Evolutionary conservation across 2,113 vertebrate genomes (phyloP).

Genomic region (Malurus elegans): DNA sequence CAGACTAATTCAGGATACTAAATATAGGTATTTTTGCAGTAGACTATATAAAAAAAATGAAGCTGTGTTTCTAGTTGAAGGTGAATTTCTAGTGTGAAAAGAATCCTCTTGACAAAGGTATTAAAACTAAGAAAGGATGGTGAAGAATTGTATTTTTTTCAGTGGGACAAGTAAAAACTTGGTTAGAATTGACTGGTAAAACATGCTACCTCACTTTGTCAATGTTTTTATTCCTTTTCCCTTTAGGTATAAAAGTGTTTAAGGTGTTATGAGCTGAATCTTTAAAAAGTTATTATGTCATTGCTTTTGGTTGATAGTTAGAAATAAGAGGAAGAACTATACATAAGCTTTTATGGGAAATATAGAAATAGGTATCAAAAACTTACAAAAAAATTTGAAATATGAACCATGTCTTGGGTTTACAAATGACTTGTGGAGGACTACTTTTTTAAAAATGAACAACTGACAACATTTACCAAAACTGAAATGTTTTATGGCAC

Average conservation of each 20-base stretch:
- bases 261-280: not conserved
- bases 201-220: not conserved
- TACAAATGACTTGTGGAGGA: not conserved
- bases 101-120: not conserved
- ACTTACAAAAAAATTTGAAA: not conserved
- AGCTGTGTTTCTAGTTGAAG: not conserved
- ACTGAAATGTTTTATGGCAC: not conserved
- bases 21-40: not conserved
- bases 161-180: not conserved
- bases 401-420: not conserved
- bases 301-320: not conserved
- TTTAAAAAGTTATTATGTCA: not conserved
- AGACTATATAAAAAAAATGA: not conserved
- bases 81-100: not conserved
- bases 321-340: not conserved
- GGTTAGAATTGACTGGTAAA: not conserved
- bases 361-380: not conserved
- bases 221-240: not conserved
- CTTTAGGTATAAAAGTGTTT: not conserved
- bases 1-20: not conserved
- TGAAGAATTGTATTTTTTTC: not conserved
- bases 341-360: not conserved
- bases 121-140: not conserved
- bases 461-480: constrained; percentile 15
- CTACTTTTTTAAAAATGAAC: not conserved